A percentile compares a stretch with the other conserved stretches of the same genome.
These are phyloP conservation scores for Cylas formicarius DNA, from an alignment of 1,140 invertebrate genomes.

Conservation along the genomic window DNA sequence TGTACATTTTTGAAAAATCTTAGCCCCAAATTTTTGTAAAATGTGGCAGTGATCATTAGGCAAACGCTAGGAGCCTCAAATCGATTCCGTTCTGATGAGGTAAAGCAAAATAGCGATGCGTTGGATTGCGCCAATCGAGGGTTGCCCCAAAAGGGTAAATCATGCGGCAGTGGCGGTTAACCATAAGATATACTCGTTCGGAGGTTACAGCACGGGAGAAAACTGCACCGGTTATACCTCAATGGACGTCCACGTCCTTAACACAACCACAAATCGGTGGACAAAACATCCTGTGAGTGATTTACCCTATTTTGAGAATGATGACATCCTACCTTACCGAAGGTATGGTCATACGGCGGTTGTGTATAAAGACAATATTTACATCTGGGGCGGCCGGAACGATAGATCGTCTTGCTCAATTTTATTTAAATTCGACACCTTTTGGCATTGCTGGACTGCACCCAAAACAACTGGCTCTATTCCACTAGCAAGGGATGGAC, in stretches of 20 bases:
- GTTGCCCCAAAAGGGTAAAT: conserved; percentile 74
- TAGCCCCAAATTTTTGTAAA: no score
- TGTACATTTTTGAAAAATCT: no score
- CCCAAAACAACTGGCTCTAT: conserved; percentile 57
- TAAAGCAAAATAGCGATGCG: conserved; percentile 47
- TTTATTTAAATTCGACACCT: conserved; percentile 75
- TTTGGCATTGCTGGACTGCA: conserved; percentile 58
- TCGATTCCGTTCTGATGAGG: no score
- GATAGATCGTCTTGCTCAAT: conserved; percentile 71
- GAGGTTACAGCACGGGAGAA: conserved; percentile 79
- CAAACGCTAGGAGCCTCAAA: no score
- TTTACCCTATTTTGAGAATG: conserved; percentile 40
- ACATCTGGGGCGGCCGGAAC: conserved; percentile 87
- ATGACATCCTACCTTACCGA: conserved; percentile 40
- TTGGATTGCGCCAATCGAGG: conserved; percentile 78
- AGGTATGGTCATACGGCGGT: conserved; percentile 84
- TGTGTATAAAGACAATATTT: conserved; percentile 65
- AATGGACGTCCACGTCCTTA: conserved; percentile 83
- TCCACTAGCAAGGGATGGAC: conserved; percentile 80
- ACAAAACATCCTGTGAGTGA: conserved; percentile 44
- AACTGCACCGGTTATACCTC: conserved; percentile 61
- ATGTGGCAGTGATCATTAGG: no score
- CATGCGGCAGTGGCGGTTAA: conserved; percentile 82
- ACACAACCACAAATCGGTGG: conserved; percentile 64
- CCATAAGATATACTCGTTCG: conserved; percentile 81